Evolutionary conservation across 2,797 vertebrate species (phyloP).

Genomic region (Sebastes steindachneri): DNA sequence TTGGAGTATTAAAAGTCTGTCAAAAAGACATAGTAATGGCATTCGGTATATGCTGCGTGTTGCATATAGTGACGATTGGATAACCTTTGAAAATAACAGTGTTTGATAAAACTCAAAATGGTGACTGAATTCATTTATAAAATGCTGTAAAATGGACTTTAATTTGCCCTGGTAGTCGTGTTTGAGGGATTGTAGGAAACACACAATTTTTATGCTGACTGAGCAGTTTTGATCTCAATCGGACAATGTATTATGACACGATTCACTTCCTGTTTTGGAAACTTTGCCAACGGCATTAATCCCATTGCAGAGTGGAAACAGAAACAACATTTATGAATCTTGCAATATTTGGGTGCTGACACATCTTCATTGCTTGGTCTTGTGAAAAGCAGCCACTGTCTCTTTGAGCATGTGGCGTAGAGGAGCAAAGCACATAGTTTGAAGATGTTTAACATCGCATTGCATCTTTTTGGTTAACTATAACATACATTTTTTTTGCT

Average conservation of each 20-base stretch:
- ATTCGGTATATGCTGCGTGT: constrained; percentile 1
- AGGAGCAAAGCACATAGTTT: neutral
- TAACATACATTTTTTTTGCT: neutral
- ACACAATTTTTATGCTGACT: neutral
- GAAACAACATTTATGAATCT: neutral
- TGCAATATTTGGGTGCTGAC: neutral
- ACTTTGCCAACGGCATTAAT: neutral
- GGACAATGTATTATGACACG: neutral
- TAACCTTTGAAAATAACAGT: neutral
- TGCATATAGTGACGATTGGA: neutral
- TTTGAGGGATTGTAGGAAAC: neutral
- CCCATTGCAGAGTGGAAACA: neutral
- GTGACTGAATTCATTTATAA: neutral
- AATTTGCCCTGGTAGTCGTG: neutral
- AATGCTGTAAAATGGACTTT: neutral
- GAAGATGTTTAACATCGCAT: neutral
- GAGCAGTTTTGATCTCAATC: neutral
- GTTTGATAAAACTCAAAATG: neutral
- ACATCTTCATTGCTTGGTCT: neutral
- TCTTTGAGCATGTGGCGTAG: neutral
- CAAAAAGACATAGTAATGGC: neutral
- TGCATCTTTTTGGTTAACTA: neutral
- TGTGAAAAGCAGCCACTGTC: neutral
- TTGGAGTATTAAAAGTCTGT: neutral
- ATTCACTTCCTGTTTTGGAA: constrained; percentile 4